Percentiles rank a stretch among this genome's conserved stretches.
Evolutionary conservation across 2,888 invertebrate genomes (phyloP).

Genomic region (Campopleginae sp.): DNA sequence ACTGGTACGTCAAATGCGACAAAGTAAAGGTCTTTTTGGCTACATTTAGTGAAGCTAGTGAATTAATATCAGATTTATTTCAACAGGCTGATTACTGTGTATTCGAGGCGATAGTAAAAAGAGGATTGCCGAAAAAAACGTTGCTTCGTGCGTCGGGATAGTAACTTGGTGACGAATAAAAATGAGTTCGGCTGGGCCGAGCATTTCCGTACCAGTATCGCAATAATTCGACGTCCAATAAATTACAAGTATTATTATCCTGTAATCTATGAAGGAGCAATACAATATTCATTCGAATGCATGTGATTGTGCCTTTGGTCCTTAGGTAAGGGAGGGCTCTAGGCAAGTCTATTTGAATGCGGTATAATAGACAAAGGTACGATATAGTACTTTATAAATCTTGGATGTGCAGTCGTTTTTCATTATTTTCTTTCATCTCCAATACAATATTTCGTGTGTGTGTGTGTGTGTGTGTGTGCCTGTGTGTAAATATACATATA

Average conservation of each 20-base stretch:
- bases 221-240: conserved; percentile 73
- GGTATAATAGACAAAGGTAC: conserved; percentile 81
- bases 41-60: neutral
- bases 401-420: conserved; percentile 80
- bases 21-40: conserved; percentile 15
- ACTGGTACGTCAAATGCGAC: conserved; percentile 73
- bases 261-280: conserved; percentile 78
- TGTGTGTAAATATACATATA: conserved; percentile 76
- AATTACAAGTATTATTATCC: conserved; percentile 70
- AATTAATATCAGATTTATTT: conserved; percentile 53
- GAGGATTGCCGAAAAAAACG: neutral
- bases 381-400: conserved; percentile 82
- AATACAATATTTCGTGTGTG: conserved; percentile 81
- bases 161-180: neutral
- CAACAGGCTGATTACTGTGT: conserved; percentile 18
- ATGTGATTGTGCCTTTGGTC: conserved; percentile 84
- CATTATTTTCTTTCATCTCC: conserved; percentile 69
- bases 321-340: conserved; percentile 82
- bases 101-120: neutral
- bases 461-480: conserved; percentile 81
- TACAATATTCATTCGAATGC: conserved; percentile 80
- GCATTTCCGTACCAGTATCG: conserved; percentile 75
- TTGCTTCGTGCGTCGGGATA: neutral
- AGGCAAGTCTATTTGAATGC: conserved; percentile 82
- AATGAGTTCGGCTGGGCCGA: conserved; percentile 33